Evolutionary conservation across 2,797 vertebrate species (phyloP), one percentile per base, ranked within the genome.

Genomic region (Chrysocyon brachyurus): DNA sequence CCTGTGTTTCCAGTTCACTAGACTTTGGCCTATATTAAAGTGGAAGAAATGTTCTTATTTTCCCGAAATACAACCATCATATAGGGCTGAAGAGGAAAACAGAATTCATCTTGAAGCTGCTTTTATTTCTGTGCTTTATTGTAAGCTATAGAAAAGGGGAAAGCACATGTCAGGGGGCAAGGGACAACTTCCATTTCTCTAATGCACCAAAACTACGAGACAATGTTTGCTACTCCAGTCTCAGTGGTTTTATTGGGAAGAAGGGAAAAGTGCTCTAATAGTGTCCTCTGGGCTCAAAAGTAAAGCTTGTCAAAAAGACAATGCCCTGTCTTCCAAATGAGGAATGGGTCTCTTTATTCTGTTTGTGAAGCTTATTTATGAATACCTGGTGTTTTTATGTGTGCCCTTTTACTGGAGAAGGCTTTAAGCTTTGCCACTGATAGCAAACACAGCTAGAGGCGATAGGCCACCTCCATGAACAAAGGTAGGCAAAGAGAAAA

Each of bases 1-100:
- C 49, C 8, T 36, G 9, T 82, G 14, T 75, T 96, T 96, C 93
- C n/a, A 91, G 84, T 54, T 96, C 84, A 94, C 36, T 22, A 88
- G 72, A 61, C 59, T 96, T 84, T n/a, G 73, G 33, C 68, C 82
- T 90, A 22, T 56, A 72, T 94, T 61, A 83, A 89, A 93, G 61
- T 17, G 22, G 36, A 81, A 90, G 59, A 52, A 68, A 66, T 85
- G 17, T 46, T 77, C 92, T 87, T n/a, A 84, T 94, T 94, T 91
- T 79, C 52, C 64, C 21, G 46, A 31, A 77, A 57, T 56, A 56
- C 1, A 28, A 46, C 15, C 57, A 46, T 3, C 70, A 66, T 63
- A 83, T 90, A 59, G 70, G 40, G 46, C 66, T 54, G 40, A 83
- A 75, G 52, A 87, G 40, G 36, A 97, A 96, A 87, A 86, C n/a